Conservation (phyloP, 2,888 invertebrate species). For the Deilephila elpenor region DNA sequence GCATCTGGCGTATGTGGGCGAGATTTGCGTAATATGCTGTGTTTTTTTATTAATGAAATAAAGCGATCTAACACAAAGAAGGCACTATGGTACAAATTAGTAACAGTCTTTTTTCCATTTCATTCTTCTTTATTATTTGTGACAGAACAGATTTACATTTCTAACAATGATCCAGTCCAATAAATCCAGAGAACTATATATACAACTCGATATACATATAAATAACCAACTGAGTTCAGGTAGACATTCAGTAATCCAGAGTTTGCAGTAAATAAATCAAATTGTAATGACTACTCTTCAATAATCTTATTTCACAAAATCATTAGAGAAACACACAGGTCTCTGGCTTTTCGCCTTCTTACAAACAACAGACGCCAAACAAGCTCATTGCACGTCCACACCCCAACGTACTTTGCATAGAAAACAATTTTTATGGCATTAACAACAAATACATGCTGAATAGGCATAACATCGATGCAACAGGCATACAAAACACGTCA, state of each 20-base stretch:
- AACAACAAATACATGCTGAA: slow-evolving; percentile 19
- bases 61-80: too few species aligned
- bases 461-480: slow-evolving; percentile 14
- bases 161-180: too few species aligned
- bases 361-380: background rate
- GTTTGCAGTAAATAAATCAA: background rate
- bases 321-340: background rate
- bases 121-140: too few species aligned
- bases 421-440: slow-evolving; percentile 23
- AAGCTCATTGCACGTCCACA: slow-evolving; percentile 4
- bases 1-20: background rate
- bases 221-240: too few species aligned
- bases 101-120: too few species aligned
- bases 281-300: background rate
- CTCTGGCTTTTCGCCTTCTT: slow-evolving; percentile 11
- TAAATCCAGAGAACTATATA: too few species aligned
- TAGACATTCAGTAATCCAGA: background rate
- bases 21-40: too few species aligned
- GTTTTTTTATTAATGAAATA: too few species aligned
- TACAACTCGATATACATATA: too few species aligned
- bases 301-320: background rate
- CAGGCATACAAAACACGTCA: slow-evolving; percentile 48
- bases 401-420: slow-evolving; percentile 24
- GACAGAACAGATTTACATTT: too few species aligned
- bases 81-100: too few species aligned